A percentile compares a stretch with the other conserved stretches of the same genome.
These are phyloP conservation scores for Mesorhabditis sp. DNA, from an alignment of 2,888 invertebrate genomes.

Conservation along the genomic window DNA sequence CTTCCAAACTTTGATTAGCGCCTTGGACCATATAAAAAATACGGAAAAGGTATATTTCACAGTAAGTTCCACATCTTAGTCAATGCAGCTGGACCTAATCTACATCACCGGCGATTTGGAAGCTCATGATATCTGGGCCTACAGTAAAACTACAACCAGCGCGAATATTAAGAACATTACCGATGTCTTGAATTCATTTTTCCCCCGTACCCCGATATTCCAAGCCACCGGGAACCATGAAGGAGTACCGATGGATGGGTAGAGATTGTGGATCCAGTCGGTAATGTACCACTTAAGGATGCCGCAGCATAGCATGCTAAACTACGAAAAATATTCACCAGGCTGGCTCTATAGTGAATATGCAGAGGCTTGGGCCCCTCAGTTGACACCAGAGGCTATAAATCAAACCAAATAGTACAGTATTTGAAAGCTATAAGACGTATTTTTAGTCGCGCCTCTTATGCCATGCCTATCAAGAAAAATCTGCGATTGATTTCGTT, in stretches of 20 bases:
- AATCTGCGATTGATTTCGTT: constrained; percentile 49
- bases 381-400: neutral
- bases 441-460: constrained; percentile 70
- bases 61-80: neutral
- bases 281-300: constrained; percentile 5
- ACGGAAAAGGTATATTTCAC: neutral
- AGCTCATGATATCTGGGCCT: constrained; percentile 89
- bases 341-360: neutral
- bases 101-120: constrained; percentile 94
- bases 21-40: neutral
- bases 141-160: constrained; percentile 62
- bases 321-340: neutral
- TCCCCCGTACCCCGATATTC: constrained; percentile 81
- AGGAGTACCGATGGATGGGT: constrained; percentile 89
- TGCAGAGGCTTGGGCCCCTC: neutral
- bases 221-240: constrained; percentile 94
- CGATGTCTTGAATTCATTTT: constrained; percentile 60
- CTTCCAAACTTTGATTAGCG: neutral
- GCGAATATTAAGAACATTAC: constrained; percentile 41
- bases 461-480: constrained; percentile 68
- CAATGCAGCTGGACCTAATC: constrained; percentile 66
- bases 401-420: neutral
- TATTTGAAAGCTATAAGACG: neutral
- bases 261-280: constrained; percentile 22
- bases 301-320: constrained; percentile 10